A percentile compares a stretch with the other conserved stretches of the same genome.
Evolutionary conservation across 2,888 invertebrate genomes (phyloP).

Genomic region (Resseliella maxima): DNA sequence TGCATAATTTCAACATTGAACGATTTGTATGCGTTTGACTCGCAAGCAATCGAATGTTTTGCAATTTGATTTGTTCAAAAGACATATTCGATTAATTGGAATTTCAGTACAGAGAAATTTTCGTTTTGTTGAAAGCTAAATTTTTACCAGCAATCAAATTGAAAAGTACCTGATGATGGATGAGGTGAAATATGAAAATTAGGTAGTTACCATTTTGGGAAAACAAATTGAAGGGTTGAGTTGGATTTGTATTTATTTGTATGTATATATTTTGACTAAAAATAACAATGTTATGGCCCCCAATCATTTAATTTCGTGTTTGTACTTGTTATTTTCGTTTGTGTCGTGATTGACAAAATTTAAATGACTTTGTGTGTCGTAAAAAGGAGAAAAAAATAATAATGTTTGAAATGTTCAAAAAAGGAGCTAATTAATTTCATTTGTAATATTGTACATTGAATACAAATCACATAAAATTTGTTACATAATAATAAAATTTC

Average conservation of each 20-base stretch:
- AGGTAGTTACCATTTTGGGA: no score
- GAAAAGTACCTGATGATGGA: neutral
- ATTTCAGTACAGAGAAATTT: no score
- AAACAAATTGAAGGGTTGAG: no score
- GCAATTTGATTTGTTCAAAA: no score
- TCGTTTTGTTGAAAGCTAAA: no score
- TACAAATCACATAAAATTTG: slow-evolving; percentile 22
- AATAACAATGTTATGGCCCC: neutral
- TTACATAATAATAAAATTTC: neutral
- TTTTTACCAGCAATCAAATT: no score
- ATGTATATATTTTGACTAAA: neutral
- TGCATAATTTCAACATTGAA: slow-evolving; percentile 1
- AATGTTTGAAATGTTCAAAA: neutral
- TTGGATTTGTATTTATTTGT: no score
- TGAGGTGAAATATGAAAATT: neutral
- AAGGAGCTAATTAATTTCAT: slow-evolving; percentile 50
- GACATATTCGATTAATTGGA: no score
- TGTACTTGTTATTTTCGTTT: neutral
- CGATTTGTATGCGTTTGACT: no score
- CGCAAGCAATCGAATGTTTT: neutral
- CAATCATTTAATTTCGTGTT: neutral
- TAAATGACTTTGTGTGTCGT: neutral
- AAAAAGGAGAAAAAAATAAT: neutral
- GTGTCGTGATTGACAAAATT: slow-evolving; percentile 37
- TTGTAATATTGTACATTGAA: slow-evolving; percentile 6